Conservation (phyloP, 2,113 vertebrate species). For the Planiliza haematocheilus region DNA sequence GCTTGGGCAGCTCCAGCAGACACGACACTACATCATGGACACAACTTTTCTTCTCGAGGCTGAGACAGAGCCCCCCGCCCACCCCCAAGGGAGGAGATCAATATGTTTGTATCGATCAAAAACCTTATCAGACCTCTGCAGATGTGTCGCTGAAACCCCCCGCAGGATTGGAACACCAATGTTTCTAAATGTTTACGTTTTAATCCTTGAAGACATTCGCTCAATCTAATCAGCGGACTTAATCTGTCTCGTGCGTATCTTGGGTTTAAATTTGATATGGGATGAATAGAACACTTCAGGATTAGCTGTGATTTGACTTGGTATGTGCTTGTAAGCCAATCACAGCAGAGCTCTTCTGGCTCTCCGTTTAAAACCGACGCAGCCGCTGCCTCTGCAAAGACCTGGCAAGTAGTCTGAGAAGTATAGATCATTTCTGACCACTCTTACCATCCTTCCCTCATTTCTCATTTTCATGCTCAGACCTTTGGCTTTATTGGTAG, state of each 20-base stretch:
- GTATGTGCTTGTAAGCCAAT: not conserved
- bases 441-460: slow-evolving; percentile 14
- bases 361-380: not conserved
- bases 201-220: slow-evolving; percentile 3
- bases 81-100: not conserved
- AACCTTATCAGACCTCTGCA: slow-evolving; percentile 40
- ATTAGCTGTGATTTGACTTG: slow-evolving; percentile 3
- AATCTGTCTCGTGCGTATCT: not conserved
- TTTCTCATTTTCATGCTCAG: slow-evolving; percentile 54
- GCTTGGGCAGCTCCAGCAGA: not conserved
- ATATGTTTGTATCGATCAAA: slow-evolving; percentile 31
- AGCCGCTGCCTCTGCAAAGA: slow-evolving; percentile 4
- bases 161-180: not conserved
- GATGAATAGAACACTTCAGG: slow-evolving; percentile 11
- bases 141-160: not conserved
- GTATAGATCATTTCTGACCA: slow-evolving; percentile 59
- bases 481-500: slow-evolving; percentile 63
- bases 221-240: not conserved
- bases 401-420: slow-evolving; percentile 46
- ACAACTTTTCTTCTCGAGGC: slow-evolving; percentile 2
- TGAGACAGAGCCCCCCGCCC: not conserved
- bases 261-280: not conserved
- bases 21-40: slow-evolving; percentile 13
- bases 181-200: slow-evolving; percentile 9
- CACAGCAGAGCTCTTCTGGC: not conserved